phyloP scores from a whole-genome alignment of 37 sponge, comb jelly and placozoan species.

The Agelas oroides region DNA sequence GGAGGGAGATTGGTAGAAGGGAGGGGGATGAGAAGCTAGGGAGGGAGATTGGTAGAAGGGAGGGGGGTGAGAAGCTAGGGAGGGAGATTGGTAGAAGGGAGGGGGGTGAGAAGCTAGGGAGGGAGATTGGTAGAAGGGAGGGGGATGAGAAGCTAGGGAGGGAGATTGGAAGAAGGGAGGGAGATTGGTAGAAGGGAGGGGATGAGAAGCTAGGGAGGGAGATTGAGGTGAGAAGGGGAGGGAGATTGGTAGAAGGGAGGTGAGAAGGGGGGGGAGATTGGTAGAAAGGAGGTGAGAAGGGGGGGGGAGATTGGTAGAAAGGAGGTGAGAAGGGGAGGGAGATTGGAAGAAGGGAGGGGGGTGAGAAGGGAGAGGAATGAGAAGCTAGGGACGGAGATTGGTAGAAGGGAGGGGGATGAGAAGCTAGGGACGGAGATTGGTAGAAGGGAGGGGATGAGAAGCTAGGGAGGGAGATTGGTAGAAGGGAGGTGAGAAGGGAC shows the following conservation, averaged over 20 bases:
- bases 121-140: not conserved
- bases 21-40: not conserved
- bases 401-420: no score
- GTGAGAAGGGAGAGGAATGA: not conserved
- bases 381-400: no score
- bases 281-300: not conserved
- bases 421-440: no score
- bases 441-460: not conserved
- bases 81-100: not conserved
- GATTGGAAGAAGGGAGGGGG: not conserved
- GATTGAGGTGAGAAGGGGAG: no score
- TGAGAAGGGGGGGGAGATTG: not conserved
- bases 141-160: no score
- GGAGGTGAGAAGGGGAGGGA: not conserved
- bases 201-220: not conserved
- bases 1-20: not conserved
- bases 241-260: constrained; percentile 2
- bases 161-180: constrained; percentile 28
- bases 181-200: not conserved
- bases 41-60: no score
- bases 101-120: not conserved
- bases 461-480: not conserved
- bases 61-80: no score
- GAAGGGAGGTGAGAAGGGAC: constrained; percentile 1
- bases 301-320: not conserved